These are phyloP conservation scores for Nemopilema nomurai DNA, from an alignment of 30 jellyfish, hydroid and myxozoan species.

Conservation along the genomic window DNA sequence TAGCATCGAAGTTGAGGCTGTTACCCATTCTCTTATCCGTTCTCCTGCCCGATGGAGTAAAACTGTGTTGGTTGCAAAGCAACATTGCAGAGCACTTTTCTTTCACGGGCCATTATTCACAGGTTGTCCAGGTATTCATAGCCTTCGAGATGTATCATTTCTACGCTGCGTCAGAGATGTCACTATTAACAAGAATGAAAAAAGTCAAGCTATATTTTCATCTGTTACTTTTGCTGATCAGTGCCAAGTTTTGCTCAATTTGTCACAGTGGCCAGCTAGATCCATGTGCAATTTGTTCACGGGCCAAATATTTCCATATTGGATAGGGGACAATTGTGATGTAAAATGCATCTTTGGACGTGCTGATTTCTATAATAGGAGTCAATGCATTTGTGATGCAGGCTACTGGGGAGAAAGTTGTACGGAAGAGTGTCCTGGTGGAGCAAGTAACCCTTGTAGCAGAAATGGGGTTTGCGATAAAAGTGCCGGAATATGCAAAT, in stretches of 20 bases:
- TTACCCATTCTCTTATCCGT: not conserved
- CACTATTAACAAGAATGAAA: conserved; percentile 26
- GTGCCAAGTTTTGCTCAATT: conserved; percentile 43
- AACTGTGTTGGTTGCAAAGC: not conserved
- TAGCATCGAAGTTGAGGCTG: conserved; percentile 1
- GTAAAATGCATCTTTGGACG: conserved; percentile 58
- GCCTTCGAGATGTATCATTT: conserved; percentile 21
- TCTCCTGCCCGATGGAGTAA: not conserved
- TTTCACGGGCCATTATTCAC: conserved; percentile 9
- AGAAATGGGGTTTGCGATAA: conserved; percentile 44
- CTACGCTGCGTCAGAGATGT: conserved; percentile 48
- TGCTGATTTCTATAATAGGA: conserved; percentile 30
- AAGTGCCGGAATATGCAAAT: conserved; percentile 32
- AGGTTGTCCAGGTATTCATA: conserved; percentile 20
- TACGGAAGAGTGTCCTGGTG: conserved; percentile 63
- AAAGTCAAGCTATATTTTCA: conserved; percentile 39
- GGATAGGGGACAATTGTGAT: conserved; percentile 64
- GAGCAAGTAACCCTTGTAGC: conserved; percentile 46
- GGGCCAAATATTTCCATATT: conserved; percentile 26
- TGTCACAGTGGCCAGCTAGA: conserved; percentile 58
- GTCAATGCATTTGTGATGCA: conserved; percentile 32
- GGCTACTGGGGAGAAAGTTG: conserved; percentile 65
- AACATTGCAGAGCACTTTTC: conserved; percentile 14
- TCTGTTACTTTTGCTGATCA: conserved; percentile 54
- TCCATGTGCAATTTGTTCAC: conserved; percentile 34